These are phyloP conservation scores for Erebia epiphron DNA, from an alignment of 2,888 invertebrate genomes.

Conservation along the genomic window DNA sequence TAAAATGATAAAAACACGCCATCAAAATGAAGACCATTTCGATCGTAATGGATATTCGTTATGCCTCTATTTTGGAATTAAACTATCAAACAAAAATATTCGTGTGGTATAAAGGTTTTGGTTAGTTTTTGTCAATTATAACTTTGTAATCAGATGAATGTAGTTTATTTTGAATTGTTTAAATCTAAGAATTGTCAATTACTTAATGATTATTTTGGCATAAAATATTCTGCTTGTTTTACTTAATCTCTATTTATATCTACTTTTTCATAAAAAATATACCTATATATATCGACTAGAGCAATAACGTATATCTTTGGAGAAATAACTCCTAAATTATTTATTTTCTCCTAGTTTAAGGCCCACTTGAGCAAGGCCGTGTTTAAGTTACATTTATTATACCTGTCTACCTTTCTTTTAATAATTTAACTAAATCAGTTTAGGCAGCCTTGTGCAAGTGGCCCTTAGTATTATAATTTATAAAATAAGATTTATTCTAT, in stretches of 20 bases:
- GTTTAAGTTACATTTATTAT: no score
- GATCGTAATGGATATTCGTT: conserved; percentile 26
- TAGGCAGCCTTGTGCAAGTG: no score
- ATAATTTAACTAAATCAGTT: no score
- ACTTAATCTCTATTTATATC: conserved; percentile 6
- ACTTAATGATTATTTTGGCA: conserved; percentile 69
- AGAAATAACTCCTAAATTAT: neutral
- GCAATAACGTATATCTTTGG: neutral
- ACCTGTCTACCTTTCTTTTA: no score
- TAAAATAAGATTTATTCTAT: neutral
- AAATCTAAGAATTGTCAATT: conserved; percentile 81
- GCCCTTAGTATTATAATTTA: neutral
- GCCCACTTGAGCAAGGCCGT: neutral
- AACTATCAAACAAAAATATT: conserved; percentile 31
- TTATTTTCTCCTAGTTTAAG: neutral
- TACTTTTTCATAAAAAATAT: neutral
- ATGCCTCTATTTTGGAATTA: conserved; percentile 20
- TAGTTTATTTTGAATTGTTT: conserved; percentile 79
- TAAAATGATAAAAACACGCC: neutral
- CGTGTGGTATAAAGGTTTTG: conserved; percentile 61
- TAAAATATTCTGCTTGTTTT: conserved; percentile 58
- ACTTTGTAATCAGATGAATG: conserved; percentile 68
- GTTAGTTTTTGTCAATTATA: conserved; percentile 79
- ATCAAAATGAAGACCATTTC: conserved; percentile 21
- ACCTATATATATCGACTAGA: conserved; percentile 16